Evolutionary conservation across 1,140 invertebrate genomes (phyloP).

Genomic region (Ctenoplectra terminalis): DNA sequence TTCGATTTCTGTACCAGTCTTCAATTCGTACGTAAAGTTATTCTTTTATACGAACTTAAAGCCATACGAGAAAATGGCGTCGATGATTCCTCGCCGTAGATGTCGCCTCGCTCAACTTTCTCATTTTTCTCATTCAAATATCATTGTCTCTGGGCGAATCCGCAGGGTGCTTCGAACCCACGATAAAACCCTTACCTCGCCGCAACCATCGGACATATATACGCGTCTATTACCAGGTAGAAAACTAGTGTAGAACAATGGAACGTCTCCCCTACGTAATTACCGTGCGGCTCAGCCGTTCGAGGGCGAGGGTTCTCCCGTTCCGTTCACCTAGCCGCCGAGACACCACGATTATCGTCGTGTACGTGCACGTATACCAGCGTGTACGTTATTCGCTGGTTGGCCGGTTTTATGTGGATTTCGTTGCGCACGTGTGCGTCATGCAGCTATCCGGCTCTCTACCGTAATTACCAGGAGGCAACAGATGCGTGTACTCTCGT

Average conservation of each 20-base stretch:
- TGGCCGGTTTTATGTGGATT: slow-evolving; percentile 28
- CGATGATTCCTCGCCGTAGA: background rate
- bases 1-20: too few relatives aligned
- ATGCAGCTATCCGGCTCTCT: slow-evolving; percentile 28
- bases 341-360: slow-evolving; percentile 7
- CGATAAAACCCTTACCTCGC: slow-evolving; percentile 15
- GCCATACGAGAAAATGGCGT: background rate
- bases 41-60: background rate
- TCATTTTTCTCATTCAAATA: background rate
- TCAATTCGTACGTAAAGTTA: too few relatives aligned
- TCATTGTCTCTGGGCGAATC: background rate
- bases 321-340: slow-evolving; percentile 43
- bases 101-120: slow-evolving; percentile 1
- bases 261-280: slow-evolving; percentile 68
- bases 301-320: slow-evolving; percentile 51
- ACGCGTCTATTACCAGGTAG: slow-evolving; percentile 63
- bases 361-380: background rate
- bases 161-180: background rate
- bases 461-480: slow-evolving; percentile 58
- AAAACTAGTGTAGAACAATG: slow-evolving; percentile 68
- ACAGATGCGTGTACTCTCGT: slow-evolving; percentile 60
- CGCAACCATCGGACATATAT: slow-evolving; percentile 28
- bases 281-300: slow-evolving; percentile 60
- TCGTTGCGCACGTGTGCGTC: slow-evolving; percentile 48
- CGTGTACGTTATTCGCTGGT: background rate